Base-by-base conservation (phyloP, 2,113 vertebrate species). In the Upupa epops region DNA sequence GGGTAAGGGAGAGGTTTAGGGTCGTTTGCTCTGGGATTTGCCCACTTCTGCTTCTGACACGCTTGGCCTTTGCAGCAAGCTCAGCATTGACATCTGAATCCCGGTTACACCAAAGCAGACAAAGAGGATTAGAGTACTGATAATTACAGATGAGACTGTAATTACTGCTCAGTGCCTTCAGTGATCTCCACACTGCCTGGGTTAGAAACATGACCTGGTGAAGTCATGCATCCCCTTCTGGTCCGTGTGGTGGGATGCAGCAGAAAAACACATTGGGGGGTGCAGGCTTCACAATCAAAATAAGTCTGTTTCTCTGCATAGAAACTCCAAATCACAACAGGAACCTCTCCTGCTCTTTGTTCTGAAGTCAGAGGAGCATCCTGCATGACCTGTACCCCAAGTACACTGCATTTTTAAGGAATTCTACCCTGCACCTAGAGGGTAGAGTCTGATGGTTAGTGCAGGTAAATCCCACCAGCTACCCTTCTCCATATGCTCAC, bases 221-320 rank as follows among this genome's bases (percentile, higher is more conserved):
- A 60, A 98, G 95, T 83, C 94, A 95, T 48, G 61, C 70, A 59
- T 97, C 82, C 80, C 83, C 51, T 59, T 97, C 93, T 37, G 66
- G 68, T 56, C 93, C 95, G 24, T 52, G 83, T 19, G 56, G 54
- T 51, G 97, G 97, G 20, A 97, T 88, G 75, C 97, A 98, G 93
- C 96, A 98, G 94, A 98, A 97, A 49, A 96, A 97, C 46, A 97
- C 89, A 46, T 96, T 97, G 45, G 90, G 97, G 84, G 98, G 89
- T 85, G 98, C 97, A 19, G 97, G 97, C 97, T 98, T 89, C 54
- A 93, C 88, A 51, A 3, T 19, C 1, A 22, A 71, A 90, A n/a
- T 11, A 64, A 40, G 11, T 64, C 84, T 74, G 32, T 74, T 82
- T 66, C 11, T 58, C 26, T 45, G 6, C 13, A 54, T 58, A 61